Conservation (phyloP, 2,888 invertebrate species). For the Trilocha varians region DNA sequence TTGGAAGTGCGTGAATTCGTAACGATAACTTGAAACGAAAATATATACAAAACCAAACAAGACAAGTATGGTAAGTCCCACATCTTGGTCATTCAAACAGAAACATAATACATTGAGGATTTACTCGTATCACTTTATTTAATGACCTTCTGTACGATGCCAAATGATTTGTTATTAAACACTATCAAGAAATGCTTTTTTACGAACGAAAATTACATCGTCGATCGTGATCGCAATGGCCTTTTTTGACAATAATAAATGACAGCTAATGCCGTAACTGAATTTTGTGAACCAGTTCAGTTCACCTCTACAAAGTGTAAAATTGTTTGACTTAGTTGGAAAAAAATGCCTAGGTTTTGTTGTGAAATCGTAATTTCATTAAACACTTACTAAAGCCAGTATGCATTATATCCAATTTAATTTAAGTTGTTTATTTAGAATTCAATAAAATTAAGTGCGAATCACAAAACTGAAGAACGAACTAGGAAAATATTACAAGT, state of each 20-base stretch:
- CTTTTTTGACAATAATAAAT: constrained; percentile 18
- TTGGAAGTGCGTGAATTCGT: constrained; percentile 88
- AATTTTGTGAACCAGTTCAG: no score
- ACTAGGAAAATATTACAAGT: no score
- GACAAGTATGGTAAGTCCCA: constrained; percentile 73
- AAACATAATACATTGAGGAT: constrained; percentile 45
- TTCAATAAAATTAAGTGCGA: no score
- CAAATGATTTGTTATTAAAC: constrained; percentile 12
- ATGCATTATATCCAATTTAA: no score
- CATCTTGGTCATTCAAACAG: constrained; percentile 53
- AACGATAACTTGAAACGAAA: constrained; percentile 79
- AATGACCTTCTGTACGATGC: constrained; percentile 34
- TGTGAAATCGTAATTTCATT: no score
- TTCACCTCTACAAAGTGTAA: no score
- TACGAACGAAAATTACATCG: constrained; percentile 23
- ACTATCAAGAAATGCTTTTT: neutral
- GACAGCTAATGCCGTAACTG: no score
- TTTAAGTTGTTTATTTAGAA: no score
- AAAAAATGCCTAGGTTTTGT: no score
- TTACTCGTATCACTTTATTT: constrained; percentile 23
- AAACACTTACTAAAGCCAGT: no score
- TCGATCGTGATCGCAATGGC: constrained; percentile 29
- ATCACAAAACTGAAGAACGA: no score
- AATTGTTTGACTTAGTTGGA: no score
- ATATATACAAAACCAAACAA: constrained; percentile 79